Percentiles rank a stretch among this genome's conserved stretches.
These are phyloP conservation scores for Laticauda laticaudata DNA, from an alignment of 2,113 vertebrate genomes.

Conservation along the genomic window DNA sequence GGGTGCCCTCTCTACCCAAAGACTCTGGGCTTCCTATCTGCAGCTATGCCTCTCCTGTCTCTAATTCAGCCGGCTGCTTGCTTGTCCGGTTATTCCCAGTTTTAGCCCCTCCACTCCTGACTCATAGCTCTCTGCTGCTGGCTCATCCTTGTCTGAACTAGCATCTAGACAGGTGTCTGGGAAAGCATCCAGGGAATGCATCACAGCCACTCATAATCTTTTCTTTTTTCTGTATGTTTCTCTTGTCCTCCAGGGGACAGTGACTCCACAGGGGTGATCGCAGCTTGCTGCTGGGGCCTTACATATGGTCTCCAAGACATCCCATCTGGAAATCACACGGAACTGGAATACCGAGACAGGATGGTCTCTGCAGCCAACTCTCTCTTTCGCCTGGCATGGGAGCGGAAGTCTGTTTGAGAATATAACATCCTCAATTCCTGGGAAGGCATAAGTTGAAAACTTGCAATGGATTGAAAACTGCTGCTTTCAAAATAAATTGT, in stretches of 20 bases:
- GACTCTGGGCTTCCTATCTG: background rate
- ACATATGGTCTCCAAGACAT: slow-evolving; percentile 69
- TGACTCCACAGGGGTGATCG: slow-evolving; percentile 79
- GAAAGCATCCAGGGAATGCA: background rate
- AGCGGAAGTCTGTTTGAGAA: background rate
- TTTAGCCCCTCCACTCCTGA: background rate
- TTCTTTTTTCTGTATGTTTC: background rate
- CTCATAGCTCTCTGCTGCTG: background rate
- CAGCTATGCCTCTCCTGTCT: background rate
- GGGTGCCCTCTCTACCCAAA: background rate
- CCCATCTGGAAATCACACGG: slow-evolving; percentile 70
- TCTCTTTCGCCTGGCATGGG: slow-evolving; percentile 56
- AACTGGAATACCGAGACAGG: slow-evolving; percentile 75
- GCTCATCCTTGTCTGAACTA: background rate
- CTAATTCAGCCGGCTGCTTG: background rate
- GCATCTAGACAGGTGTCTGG: background rate
- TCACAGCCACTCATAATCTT: background rate
- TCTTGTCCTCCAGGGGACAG: slow-evolving; percentile 72
- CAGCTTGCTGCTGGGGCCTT: slow-evolving; percentile 78
- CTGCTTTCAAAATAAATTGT: slow-evolving; percentile 12
- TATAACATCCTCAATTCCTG: background rate
- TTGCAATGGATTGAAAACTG: background rate
- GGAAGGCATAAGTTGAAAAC: background rate
- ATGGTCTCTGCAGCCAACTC: slow-evolving; percentile 56
- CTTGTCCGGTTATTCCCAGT: background rate